Conservation (phyloP, 2,797 vertebrate species). For the Podarcis siculus region DNA sequence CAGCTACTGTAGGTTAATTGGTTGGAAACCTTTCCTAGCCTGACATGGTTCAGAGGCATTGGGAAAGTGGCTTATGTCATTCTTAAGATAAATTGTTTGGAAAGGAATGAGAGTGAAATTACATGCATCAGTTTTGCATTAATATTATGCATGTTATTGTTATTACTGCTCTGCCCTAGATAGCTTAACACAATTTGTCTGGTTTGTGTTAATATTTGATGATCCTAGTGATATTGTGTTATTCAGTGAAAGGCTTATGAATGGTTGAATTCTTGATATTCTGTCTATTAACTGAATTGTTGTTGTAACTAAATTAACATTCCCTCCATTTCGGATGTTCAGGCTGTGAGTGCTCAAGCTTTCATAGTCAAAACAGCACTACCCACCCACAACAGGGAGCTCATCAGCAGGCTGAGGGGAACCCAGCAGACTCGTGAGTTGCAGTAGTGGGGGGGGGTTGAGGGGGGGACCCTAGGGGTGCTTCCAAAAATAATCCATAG, state of each 20-base stretch:
- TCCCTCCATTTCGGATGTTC: background rate
- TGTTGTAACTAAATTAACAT: constrained; percentile 16
- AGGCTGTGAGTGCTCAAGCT: background rate
- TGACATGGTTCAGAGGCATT: background rate
- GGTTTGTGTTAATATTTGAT: constrained; percentile 31
- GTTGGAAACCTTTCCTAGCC: background rate
- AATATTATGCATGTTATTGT: background rate
- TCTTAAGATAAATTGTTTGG: background rate
- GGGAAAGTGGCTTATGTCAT: background rate
- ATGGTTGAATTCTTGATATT: constrained; percentile 11
- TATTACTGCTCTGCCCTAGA: background rate
- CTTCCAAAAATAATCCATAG: background rate
- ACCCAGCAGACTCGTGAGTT: no score
- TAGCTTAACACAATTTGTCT: constrained; percentile 4
- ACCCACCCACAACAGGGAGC: background rate
- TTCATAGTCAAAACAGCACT: background rate
- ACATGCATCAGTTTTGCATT: background rate
- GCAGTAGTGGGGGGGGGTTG: no score
- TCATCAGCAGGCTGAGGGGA: background rate
- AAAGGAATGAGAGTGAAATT: background rate
- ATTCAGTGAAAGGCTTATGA: constrained; percentile 14
- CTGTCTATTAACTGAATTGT: constrained; percentile 20
- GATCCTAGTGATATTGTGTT: background rate
- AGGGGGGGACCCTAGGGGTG: background rate
- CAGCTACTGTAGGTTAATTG: background rate